Conservation (phyloP, 2,113 vertebrate species). For the Eublepharis macularius region DNA sequence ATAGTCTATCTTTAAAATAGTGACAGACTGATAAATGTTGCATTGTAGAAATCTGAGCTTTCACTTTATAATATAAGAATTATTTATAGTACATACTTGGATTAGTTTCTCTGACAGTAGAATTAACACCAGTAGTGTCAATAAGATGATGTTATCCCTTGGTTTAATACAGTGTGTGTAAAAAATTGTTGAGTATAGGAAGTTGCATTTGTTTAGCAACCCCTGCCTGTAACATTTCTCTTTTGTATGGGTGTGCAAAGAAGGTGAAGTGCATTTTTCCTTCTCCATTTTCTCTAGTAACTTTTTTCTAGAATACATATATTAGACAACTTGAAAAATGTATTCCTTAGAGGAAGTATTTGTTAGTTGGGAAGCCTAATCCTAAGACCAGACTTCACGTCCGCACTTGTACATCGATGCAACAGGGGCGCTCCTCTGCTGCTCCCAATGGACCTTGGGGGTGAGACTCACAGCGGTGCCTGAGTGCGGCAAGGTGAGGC, state of each 20-base stretch:
- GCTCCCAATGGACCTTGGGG: no score
- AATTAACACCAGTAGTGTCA: conserved; percentile 19
- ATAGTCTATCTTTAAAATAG: conserved; percentile 41
- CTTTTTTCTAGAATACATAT: neutral
- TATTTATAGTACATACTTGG: conserved; percentile 27
- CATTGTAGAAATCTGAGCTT: conserved; percentile 44
- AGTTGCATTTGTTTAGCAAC: neutral
- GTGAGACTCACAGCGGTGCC: no score
- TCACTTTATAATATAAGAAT: conserved; percentile 48
- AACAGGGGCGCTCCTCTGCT: no score
- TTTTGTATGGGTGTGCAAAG: neutral
- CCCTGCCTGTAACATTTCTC: neutral
- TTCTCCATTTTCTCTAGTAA: neutral
- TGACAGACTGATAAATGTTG: conserved; percentile 45
- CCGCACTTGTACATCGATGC: no score
- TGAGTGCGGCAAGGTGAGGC: no score
- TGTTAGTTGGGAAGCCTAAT: no score
- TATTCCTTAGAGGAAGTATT: neutral
- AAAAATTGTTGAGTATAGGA: conserved; percentile 2
- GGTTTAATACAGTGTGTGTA: conserved; percentile 35
- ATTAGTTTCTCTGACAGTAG: neutral
- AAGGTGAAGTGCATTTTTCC: neutral
- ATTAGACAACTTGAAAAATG: neutral
- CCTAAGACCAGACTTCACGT: no score
- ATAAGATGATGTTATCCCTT: conserved; percentile 32